Conservation (phyloP, 2,888 invertebrate species). For the Uropetala carovei region DNA sequence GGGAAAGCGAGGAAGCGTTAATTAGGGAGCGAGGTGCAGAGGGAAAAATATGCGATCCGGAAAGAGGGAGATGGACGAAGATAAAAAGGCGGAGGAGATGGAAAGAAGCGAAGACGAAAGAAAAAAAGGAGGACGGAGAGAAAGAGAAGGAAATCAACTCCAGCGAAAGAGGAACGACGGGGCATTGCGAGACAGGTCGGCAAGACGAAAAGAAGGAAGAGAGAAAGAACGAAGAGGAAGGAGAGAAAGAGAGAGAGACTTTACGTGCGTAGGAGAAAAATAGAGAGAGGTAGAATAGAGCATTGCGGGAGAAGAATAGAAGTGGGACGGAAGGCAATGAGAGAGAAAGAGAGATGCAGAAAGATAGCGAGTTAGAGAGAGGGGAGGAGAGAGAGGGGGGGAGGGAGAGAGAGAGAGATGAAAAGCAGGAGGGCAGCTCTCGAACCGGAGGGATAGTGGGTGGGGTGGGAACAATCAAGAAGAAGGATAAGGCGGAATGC, state of each 20-base stretch:
- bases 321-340: neutral
- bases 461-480: conserved; percentile 29
- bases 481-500: neutral
- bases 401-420: neutral
- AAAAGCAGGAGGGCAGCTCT: neutral
- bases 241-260: too few species aligned
- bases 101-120: neutral
- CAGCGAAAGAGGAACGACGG: too few species aligned
- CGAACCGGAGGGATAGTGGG: neutral
- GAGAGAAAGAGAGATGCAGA: neutral
- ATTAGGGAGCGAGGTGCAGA: neutral
- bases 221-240: too few species aligned
- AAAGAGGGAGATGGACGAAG: neutral
- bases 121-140: neutral
- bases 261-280: too few species aligned
- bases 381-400: neutral
- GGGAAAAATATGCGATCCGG: too few species aligned
- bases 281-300: too few species aligned
- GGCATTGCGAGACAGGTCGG: too few species aligned
- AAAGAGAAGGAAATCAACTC: neutral
- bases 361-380: neutral
- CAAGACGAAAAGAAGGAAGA: too few species aligned
- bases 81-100: neutral
- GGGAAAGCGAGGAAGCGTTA: neutral
- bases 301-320: too few species aligned